These are phyloP conservation scores for Drosophila aff. DNA, from an alignment of 1,140 invertebrate genomes.

Conservation along the genomic window DNA sequence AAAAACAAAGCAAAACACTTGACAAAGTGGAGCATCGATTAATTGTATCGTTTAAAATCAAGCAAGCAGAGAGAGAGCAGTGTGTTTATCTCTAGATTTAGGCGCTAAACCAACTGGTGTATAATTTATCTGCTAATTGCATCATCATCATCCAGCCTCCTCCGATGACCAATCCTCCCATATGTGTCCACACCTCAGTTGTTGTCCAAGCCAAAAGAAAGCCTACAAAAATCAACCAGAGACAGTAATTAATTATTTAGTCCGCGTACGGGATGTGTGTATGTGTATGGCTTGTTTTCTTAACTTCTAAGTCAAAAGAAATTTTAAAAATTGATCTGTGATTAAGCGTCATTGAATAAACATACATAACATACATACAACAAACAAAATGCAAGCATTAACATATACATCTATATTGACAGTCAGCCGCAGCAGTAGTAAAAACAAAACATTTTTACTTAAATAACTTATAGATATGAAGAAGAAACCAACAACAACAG, in stretches of 20 bases:
- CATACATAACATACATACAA: slow-evolving; percentile 52
- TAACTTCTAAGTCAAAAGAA: slow-evolving; percentile 83
- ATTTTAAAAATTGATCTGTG: slow-evolving; percentile 83
- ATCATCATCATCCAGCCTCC: slow-evolving; percentile 15
- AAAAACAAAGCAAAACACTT: slow-evolving; percentile 40
- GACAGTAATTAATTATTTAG: slow-evolving; percentile 53
- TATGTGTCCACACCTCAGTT: slow-evolving; percentile 25
- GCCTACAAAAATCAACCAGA: slow-evolving; percentile 36
- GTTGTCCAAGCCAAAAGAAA: slow-evolving; percentile 45
- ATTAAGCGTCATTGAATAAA: slow-evolving; percentile 83
- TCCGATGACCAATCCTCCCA: slow-evolving; percentile 12
- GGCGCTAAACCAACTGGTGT: slow-evolving; percentile 53
- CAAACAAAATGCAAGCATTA: slow-evolving; percentile 49
- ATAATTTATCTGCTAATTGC: slow-evolving; percentile 33
- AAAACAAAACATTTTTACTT: slow-evolving; percentile 54
- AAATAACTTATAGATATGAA: slow-evolving; percentile 54
- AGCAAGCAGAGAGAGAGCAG: slow-evolving; percentile 9
- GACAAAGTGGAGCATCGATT: slow-evolving; percentile 33
- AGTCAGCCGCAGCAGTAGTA: slow-evolving; percentile 42
- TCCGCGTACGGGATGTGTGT: slow-evolving; percentile 16
- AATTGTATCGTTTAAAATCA: slow-evolving; percentile 35
- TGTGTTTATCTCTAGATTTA: slow-evolving; percentile 38
- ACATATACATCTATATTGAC: slow-evolving; percentile 35
- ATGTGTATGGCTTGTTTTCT: slow-evolving; percentile 65
- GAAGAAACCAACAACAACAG: slow-evolving; percentile 36